These are phyloP conservation scores for Catocala fraxini DNA, from an alignment of 2,888 invertebrate species.

Conservation along the genomic window DNA sequence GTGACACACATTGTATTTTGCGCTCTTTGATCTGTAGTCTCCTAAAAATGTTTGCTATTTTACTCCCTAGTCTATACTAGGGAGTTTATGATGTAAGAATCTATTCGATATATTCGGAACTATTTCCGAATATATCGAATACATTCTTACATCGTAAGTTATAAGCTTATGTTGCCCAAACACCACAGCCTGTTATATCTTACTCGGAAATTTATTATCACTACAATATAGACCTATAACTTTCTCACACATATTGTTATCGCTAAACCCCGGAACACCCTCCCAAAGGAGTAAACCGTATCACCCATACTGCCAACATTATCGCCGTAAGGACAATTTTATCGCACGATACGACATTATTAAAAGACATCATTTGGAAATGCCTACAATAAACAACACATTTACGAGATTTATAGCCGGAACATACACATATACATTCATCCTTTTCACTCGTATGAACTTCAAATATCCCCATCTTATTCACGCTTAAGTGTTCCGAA, in stretches of 20 bases:
- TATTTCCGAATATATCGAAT: no score
- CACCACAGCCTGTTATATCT: slow-evolving; percentile 9
- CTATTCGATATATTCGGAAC: no score
- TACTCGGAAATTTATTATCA: slow-evolving; percentile 11
- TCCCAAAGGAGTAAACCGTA: slow-evolving; percentile 4
- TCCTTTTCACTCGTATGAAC: slow-evolving; percentile 31
- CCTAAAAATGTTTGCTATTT: no score
- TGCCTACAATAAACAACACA: slow-evolving; percentile 73
- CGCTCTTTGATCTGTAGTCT: no score
- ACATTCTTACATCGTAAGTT: background rate
- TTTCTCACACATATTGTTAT: slow-evolving; percentile 22
- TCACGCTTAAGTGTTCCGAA: slow-evolving; percentile 50
- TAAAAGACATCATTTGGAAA: slow-evolving; percentile 70
- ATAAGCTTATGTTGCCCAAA: background rate
- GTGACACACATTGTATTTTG: no score
- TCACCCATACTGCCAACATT: slow-evolving; percentile 16
- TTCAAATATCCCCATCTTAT: slow-evolving; percentile 32
- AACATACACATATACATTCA: slow-evolving; percentile 26
- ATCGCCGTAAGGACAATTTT: slow-evolving; percentile 42
- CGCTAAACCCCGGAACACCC: slow-evolving; percentile 15
- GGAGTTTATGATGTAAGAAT: no score
- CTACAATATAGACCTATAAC: slow-evolving; percentile 21
- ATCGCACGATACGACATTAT: slow-evolving; percentile 47
- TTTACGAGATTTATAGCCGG: slow-evolving; percentile 58
- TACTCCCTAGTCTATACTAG: no score